Evolutionary conservation across 2,797 vertebrate genomes (phyloP).

Genomic region (Mormyrus proboscirostris): DNA sequence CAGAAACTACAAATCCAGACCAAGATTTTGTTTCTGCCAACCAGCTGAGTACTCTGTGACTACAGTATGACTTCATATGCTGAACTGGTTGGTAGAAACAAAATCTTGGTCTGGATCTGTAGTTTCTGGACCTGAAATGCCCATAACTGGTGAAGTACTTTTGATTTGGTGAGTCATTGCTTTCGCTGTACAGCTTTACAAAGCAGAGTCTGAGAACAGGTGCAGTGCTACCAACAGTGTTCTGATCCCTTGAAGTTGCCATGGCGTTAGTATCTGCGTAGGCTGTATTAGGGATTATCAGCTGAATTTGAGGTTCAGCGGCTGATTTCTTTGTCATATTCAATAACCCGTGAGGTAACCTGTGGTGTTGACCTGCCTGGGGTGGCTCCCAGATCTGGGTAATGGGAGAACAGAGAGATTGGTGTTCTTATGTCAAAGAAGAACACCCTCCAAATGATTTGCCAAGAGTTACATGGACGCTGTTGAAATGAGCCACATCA

Average conservation of each 20-base stretch:
- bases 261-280: background rate
- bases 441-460: background rate
- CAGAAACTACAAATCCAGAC: background rate
- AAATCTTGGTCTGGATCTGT: background rate
- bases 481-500: background rate
- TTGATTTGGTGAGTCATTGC: background rate
- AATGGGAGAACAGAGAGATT: background rate
- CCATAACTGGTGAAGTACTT: background rate
- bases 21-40: background rate
- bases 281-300: background rate
- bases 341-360: background rate
- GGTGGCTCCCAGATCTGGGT: background rate
- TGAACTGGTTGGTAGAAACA: background rate
- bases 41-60: background rate
- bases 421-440: background rate
- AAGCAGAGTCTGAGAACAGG: background rate
- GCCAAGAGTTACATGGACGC: background rate
- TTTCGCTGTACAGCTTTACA: background rate
- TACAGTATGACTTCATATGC: background rate
- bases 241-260: background rate
- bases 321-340: background rate
- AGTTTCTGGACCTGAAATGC: background rate
- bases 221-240: background rate
- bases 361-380: background rate
- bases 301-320: background rate